Evolutionary conservation across 2,888 invertebrate genomes (phyloP).

Genomic region (Cheilosia soror): DNA sequence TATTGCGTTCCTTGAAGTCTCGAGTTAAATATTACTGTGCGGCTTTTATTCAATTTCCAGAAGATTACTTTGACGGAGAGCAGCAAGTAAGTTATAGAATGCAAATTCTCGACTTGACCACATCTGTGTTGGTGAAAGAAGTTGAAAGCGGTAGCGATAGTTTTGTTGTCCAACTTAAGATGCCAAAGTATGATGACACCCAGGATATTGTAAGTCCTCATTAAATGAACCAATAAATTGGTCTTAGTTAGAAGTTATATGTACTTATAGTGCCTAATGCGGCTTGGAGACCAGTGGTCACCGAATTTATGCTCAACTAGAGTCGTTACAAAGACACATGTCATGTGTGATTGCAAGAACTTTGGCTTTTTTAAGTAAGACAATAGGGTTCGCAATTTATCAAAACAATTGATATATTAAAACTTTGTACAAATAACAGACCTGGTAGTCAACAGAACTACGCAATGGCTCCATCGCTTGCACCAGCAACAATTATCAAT

Average conservation of each 20-base stretch:
- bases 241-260: neutral
- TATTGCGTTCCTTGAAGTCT: constrained; percentile 46
- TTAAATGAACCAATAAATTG: neutral
- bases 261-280: constrained; percentile 54
- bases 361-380: constrained; percentile 63
- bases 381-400: neutral
- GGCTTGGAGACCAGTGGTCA: constrained; percentile 55
- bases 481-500: neutral
- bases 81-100: constrained; percentile 34
- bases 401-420: neutral
- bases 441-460: constrained; percentile 35
- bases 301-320: constrained; percentile 53
- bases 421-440: constrained; percentile 3
- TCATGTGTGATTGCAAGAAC: constrained; percentile 47
- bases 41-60: constrained; percentile 68
- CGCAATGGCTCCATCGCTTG: neutral
- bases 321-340: constrained; percentile 23
- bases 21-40: constrained; percentile 63
- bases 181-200: constrained; percentile 26
- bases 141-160: constrained; percentile 17
- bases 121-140: constrained; percentile 44
- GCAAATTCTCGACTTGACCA: constrained; percentile 53
- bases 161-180: constrained; percentile 40
- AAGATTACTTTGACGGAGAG: constrained; percentile 64
- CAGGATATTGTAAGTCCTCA: constrained; percentile 49